A percentile compares a stretch with the other conserved stretches of the same genome.
Evolutionary conservation across 2,797 vertebrate genomes (phyloP).

Genomic region (Zalophus californianus): DNA sequence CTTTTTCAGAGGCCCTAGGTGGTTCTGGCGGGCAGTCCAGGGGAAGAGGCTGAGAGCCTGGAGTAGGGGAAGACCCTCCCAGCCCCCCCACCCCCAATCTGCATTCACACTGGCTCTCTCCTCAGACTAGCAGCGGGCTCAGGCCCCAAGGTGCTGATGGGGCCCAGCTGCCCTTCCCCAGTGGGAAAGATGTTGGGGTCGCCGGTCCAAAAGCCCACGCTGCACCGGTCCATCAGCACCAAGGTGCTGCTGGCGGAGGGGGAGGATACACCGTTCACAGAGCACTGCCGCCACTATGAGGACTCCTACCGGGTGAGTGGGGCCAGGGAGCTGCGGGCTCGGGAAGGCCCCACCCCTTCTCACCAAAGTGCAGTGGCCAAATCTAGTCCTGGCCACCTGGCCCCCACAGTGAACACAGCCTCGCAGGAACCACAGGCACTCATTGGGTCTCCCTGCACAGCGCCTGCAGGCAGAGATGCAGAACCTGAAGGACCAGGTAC

Average conservation of each 20-base stretch:
- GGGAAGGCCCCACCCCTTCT: not conserved
- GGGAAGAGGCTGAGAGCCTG: not conserved
- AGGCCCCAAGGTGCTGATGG: conserved; percentile 89
- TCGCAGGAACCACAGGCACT: accelerated
- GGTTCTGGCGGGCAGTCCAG: not conserved
- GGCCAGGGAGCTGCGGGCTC: not conserved
- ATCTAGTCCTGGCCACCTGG: not conserved
- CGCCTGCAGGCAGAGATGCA: conserved; percentile 93
- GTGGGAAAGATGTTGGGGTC: conserved; percentile 90
- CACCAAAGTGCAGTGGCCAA: too few species aligned
- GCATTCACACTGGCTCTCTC: not conserved
- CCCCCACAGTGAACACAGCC: not conserved
- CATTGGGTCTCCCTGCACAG: conserved; percentile 77
- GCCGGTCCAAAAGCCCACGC: conserved; percentile 90
- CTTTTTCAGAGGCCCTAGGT: too few species aligned
- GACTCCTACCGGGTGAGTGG: conserved; percentile 92
- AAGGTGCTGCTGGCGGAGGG: conserved; percentile 95
- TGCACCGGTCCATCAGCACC: conserved; percentile 95
- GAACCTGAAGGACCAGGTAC: conserved; percentile 95
- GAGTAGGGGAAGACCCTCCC: not conserved
- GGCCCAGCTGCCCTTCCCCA: conserved; percentile 88
- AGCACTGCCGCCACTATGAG: conserved; percentile 95
- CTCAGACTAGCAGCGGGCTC: conserved; percentile 85
- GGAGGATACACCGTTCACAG: conserved; percentile 91
- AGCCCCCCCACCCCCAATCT: too few species aligned